Conservation (phyloP, 2,888 invertebrate genomes). For the Onthophagus sagittarius region DNA sequence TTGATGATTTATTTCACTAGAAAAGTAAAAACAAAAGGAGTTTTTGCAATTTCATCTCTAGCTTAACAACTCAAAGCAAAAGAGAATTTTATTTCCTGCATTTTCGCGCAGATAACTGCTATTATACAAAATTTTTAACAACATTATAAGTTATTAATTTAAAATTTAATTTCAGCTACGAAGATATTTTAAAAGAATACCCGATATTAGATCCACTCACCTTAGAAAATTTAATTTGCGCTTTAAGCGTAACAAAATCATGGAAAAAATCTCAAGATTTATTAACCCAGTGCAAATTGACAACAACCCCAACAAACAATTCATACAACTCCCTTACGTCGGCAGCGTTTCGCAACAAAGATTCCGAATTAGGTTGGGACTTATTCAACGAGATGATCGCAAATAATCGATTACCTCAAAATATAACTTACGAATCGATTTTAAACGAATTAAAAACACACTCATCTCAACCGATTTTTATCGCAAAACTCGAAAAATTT, state of each 20-base stretch:
- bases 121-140: too few relatives aligned
- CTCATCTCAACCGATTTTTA: constrained; percentile 18
- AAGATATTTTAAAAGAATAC: constrained; percentile 51
- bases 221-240: constrained; percentile 59
- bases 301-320: constrained; percentile 48
- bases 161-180: constrained; percentile 31
- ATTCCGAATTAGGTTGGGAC: constrained; percentile 57
- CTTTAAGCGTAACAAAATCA: constrained; percentile 59
- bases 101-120: too few relatives aligned
- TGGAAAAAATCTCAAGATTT: constrained; percentile 63
- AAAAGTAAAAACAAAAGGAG: too few relatives aligned
- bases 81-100: too few relatives aligned
- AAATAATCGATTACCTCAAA: constrained; percentile 29
- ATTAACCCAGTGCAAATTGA: constrained; percentile 56
- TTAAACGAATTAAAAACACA: constrained; percentile 26
- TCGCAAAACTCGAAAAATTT: constrained; percentile 55
- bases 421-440: constrained; percentile 29
- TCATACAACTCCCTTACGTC: constrained; percentile 54
- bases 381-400: constrained; percentile 56
- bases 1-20: too few relatives aligned
- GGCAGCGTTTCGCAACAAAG: constrained; percentile 59
- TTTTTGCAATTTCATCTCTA: too few relatives aligned
- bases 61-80: too few relatives aligned
- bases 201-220: constrained; percentile 58
- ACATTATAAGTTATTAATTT: not conserved